phyloP scores from a whole-genome alignment of 2,888 invertebrate species.

The Lycaena phlaeas region DNA sequence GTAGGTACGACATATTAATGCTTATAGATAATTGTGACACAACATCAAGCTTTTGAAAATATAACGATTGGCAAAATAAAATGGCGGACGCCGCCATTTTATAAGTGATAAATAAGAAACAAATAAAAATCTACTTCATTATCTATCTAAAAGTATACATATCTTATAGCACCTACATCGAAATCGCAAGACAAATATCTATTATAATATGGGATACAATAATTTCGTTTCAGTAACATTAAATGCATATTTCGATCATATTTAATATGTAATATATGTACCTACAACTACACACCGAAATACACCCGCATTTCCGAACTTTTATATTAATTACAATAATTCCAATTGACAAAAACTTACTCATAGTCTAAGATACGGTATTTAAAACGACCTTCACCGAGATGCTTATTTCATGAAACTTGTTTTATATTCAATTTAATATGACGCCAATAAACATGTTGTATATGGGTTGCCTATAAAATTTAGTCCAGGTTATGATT shows the following conservation, averaged over 20 bases:
- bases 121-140: not conserved
- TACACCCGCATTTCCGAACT: constrained; percentile 10
- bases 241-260: too few species aligned
- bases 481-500: too few species aligned
- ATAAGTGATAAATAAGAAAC: too few species aligned
- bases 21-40: not conserved
- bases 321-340: constrained; percentile 5
- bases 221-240: too few species aligned
- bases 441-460: too few species aligned
- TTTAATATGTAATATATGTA: not conserved
- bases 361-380: too few species aligned
- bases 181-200: not conserved
- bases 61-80: not conserved
- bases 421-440: too few species aligned
- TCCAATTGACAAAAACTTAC: constrained; percentile 6
- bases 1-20: constrained; percentile 13
- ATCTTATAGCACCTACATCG: not conserved
- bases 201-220: too few species aligned
- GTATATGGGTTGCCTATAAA: too few species aligned
- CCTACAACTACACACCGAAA: not conserved
- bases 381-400: too few species aligned
- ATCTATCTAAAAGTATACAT: not conserved
- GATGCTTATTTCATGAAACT: too few species aligned
- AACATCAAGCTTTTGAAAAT: not conserved
- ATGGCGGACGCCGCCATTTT: not conserved